Evolutionary conservation across 2,113 vertebrate species (phyloP).

Genomic region (Podocnemis expansa): DNA sequence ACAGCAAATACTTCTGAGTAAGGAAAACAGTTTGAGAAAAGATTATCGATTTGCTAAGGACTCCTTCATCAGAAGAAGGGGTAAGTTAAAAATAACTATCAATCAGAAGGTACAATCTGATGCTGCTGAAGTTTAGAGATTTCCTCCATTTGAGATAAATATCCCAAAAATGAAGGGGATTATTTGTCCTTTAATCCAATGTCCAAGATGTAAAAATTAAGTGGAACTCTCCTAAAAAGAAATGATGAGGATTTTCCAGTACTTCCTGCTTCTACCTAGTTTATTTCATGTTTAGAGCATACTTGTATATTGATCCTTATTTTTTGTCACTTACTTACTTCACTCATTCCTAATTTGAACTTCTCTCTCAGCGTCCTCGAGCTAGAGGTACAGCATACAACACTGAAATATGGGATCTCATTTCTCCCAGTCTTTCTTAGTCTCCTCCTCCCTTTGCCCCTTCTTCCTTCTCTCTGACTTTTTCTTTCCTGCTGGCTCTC

Average conservation of each 20-base stretch:
- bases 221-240: not conserved
- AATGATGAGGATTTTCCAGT: not conserved
- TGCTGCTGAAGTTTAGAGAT: slow-evolving; percentile 7
- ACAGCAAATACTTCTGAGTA: slow-evolving; percentile 8
- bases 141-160: slow-evolving; percentile 23
- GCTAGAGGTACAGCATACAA: not conserved
- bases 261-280: not conserved
- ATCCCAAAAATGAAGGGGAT: not conserved
- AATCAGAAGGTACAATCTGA: not conserved
- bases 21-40: not conserved
- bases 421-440: not conserved
- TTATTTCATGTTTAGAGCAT: slow-evolving; percentile 3
- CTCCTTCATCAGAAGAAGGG: slow-evolving; percentile 1
- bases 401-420: not conserved
- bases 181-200: not conserved
- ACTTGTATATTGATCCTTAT: not conserved
- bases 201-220: not conserved
- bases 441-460: not conserved
- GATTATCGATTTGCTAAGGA: not conserved
- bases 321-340: not conserved
- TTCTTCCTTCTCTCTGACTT: not conserved
- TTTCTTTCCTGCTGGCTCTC: not conserved
- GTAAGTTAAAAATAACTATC: slow-evolving; percentile 18
- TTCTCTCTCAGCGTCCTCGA: not conserved
- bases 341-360: not conserved